Evolutionary conservation across 1,140 invertebrate species (phyloP).

Genomic region (Drosophila paulistorum): DNA sequence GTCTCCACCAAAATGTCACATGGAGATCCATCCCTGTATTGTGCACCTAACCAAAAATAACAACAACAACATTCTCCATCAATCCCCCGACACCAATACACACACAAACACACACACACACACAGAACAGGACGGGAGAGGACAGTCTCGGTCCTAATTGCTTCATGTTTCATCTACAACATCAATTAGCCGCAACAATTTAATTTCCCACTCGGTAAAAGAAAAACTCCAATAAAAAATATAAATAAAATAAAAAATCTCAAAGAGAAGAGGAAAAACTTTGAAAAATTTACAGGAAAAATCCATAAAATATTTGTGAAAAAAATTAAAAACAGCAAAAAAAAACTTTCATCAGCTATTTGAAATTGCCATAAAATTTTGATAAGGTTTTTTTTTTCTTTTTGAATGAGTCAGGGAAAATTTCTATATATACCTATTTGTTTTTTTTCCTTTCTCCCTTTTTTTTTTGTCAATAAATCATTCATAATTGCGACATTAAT

Average conservation of each 20-base stretch:
- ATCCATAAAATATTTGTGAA: conserved; percentile 70
- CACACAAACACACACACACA: not conserved
- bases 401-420: conserved; percentile 61
- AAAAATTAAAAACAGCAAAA: not conserved
- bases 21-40: not conserved
- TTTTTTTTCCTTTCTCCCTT: conserved; percentile 5
- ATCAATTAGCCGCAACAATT: conserved; percentile 76
- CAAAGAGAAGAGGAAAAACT: conserved; percentile 27
- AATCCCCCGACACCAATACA: not conserved
- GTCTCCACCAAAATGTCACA: not conserved
- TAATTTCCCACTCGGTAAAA: conserved; percentile 56
- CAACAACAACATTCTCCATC: not conserved
- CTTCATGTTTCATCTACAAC: conserved; percentile 59
- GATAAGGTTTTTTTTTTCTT: conserved; percentile 65
- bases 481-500: not conserved
- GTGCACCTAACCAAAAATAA: conserved; percentile 1
- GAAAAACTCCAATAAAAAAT: conserved; percentile 36
- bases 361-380: conserved; percentile 75
- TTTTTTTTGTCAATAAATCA: conserved; percentile 4
- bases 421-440: conserved; percentile 4
- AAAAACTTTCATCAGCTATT: conserved; percentile 73
- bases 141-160: conserved; percentile 40
- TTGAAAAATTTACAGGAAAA: conserved; percentile 58
- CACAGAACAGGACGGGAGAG: not conserved
- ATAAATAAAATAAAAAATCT: not conserved